Conservation (phyloP, 2,888 invertebrate species). For the Parnassius smintheus region DNA sequence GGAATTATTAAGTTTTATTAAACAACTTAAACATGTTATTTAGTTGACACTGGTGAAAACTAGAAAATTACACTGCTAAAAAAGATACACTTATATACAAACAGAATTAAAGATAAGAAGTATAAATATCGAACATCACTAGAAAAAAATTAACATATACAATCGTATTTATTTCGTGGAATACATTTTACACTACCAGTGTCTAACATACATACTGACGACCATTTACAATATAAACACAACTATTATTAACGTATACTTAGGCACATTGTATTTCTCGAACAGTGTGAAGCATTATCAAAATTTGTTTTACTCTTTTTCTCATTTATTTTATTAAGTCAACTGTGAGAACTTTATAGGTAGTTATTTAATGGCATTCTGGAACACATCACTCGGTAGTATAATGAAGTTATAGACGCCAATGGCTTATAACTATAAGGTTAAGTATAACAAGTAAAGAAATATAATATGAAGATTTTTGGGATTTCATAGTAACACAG, state of each 20-base stretch:
- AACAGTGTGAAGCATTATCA: slow-evolving; percentile 24
- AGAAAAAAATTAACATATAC: slow-evolving; percentile 26
- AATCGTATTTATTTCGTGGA: slow-evolving; percentile 16
- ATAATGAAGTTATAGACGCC: slow-evolving; percentile 2
- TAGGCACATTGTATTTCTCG: slow-evolving; percentile 35
- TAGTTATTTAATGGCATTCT: slow-evolving; percentile 2
- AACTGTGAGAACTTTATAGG: background rate
- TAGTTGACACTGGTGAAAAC: slow-evolving; percentile 69
- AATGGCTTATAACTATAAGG: slow-evolving; percentile 2
- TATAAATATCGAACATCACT: slow-evolving; percentile 25
- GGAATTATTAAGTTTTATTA: slow-evolving; percentile 68
- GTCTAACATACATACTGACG: slow-evolving; percentile 12
- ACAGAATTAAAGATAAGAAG: slow-evolving; percentile 28
- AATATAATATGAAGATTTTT: too few species aligned
- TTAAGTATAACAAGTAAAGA: too few species aligned
- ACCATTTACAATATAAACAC: slow-evolving; percentile 30
- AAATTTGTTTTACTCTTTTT: background rate
- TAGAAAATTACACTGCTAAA: slow-evolving; percentile 62
- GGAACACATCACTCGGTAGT: slow-evolving; percentile 8
- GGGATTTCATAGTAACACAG: too few species aligned
- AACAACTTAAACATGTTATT: slow-evolving; percentile 66
- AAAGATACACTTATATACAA: slow-evolving; percentile 61
- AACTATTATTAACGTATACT: slow-evolving; percentile 22
- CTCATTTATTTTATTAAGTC: background rate
- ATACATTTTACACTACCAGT: slow-evolving; percentile 21